Base-by-base conservation (phyloP, 1,140 invertebrate genomes). In the Forficula auricularia region DNA sequence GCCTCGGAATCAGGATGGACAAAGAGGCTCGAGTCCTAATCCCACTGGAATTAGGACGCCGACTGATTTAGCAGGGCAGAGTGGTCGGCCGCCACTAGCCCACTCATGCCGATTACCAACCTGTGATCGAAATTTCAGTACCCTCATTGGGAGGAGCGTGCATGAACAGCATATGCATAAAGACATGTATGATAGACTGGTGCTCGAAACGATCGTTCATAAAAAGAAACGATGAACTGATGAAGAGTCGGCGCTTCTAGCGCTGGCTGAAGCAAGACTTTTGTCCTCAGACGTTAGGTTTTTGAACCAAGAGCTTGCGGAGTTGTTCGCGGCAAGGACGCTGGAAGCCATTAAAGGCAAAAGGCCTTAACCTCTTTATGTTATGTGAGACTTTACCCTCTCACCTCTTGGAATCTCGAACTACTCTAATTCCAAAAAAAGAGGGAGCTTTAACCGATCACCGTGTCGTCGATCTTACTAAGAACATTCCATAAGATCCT, bases 321-420 rank as follows among this genome's bases (percentile, higher is more conserved):
- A 16, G 3, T 2, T 30, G 14, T 42, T 45, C 13, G 8, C 18
- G 0, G 38, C 42, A n/a, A 30, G 50, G 33, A 35, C 50, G 0
- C 22, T 46, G 0, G 48, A 51, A 14, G n/a, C 47, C 3, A 44
- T 51, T 3, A 49, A 42, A 13, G 30, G 44, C 18, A 3, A 30
- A 42, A 12, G 44, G 50, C 2, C 36, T 48, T 2, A 50, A 51
- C 20, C 19, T 53, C 0, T 18, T 53, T 15, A 2, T 50, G 19
- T 6, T 44, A 0, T 49, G 42, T 15, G 45, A 45, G 1, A 38
- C 16, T 2, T 3, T 51, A 0, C 50, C 48, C 3, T 14, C 35
- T 7, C n/a, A 43, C 15, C 15, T 49, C 7, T 12, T 36, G 9
- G 37, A 47, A n/a, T 45, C 47, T 0, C 42, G 43, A 16, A 50